phyloP scores from a whole-genome alignment of 2,113 vertebrate species.

The Climacteris rufus region DNA sequence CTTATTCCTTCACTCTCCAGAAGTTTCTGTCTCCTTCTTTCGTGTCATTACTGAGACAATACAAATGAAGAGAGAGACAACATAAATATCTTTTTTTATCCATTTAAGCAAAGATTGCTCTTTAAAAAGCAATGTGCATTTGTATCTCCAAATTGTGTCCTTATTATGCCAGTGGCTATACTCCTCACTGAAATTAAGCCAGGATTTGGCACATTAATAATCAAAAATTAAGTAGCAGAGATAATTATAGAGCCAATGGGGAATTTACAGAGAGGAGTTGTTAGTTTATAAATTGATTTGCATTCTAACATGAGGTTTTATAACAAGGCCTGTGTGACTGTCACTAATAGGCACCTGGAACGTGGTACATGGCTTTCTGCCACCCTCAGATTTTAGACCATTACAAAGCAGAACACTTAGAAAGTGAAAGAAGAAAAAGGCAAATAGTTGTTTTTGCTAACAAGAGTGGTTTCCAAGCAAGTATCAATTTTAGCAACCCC shows the following conservation, averaged over 20 bases:
- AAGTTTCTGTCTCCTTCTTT: no score
- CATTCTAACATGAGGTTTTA: constrained; percentile 15
- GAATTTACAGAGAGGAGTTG: constrained; percentile 13
- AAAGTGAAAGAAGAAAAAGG: neutral
- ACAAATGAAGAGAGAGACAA: neutral
- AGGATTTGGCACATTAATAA: constrained; percentile 5
- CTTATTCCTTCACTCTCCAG: no score
- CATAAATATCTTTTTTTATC: neutral
- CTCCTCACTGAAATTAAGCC: constrained; percentile 6
- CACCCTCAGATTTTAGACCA: neutral
- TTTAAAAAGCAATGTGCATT: neutral
- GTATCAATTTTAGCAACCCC: neutral
- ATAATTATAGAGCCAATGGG: neutral
- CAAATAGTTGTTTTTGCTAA: neutral
- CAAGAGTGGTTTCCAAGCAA: neutral
- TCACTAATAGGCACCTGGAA: neutral
- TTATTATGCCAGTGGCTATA: neutral
- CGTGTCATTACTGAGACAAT: no score
- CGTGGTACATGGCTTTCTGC: neutral
- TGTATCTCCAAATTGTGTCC: neutral
- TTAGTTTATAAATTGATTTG: constrained; percentile 35
- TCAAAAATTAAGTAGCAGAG: constrained; percentile 35
- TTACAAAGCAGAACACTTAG: neutral
- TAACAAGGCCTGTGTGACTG: neutral
- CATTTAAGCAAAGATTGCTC: neutral